Base-by-base conservation (phyloP, 2,797 vertebrate genomes). In the Podarcis lilfordi region DNA sequence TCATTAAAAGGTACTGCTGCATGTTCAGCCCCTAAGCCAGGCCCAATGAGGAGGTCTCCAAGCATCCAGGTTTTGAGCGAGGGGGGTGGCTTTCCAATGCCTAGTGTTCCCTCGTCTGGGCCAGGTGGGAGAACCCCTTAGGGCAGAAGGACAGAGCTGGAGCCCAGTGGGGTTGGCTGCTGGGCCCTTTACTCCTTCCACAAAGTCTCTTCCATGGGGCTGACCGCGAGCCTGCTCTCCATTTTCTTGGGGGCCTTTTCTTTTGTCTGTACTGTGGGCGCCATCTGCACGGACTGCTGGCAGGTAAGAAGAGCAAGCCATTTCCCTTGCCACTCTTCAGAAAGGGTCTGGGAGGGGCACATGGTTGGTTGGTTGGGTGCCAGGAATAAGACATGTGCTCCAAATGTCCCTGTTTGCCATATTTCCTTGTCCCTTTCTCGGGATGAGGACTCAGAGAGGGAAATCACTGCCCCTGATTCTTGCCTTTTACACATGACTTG, bases 271-370 rank as follows among this genome's bases (percentile, higher is more conserved):
- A 89, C 77, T 0, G 37, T 92, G 4, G 37, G 79, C 9, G 80
- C 93, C 5, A 88, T 93, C 25, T 80, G 85, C 68, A 92, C 91
- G 1, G 93, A 92, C 74, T 93, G 92, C 80, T 94, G 92, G 93
- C 93, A 94, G 92, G 93, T 94, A 89, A 93, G 17, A 8, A 5
- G 7, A 32, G 43, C 13, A 0, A 40, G 0, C 6, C 1, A 6
- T 25, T 15, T 71, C n/a, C 61, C 6, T 66, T 1, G 13, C 10
- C 1, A 21, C 61, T 40, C 59, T 5, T n/a, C 50, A 71, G 29
- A 8, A 82, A 19, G 35, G 32, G 9, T 2, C 8, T 5, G 5
- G 45, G 3, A 32, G 29, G 21, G 19, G 21, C 74, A 8, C 29
- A 17, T 15, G 7, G 69, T 72, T 8, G 19, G 35, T 29, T 8